phyloP scores from a whole-genome alignment of 1,140 invertebrate genomes.

The Goniozus legneri region DNA sequence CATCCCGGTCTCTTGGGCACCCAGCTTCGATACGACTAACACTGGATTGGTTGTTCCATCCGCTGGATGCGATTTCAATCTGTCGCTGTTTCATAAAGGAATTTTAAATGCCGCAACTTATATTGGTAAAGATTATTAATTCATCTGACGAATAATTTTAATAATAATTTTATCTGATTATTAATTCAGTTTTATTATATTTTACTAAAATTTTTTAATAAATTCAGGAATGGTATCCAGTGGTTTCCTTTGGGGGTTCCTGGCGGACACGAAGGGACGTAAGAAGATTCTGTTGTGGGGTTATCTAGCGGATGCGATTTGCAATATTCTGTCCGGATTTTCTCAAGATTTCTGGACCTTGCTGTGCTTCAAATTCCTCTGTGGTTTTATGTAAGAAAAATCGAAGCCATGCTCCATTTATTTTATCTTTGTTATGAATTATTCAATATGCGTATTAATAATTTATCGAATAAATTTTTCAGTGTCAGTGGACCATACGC shows the following conservation, averaged over 20 bases:
- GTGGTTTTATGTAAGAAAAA: slow-evolving; percentile 70
- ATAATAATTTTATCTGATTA: neutral
- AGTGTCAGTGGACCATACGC: slow-evolving; percentile 73
- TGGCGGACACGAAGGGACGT: slow-evolving; percentile 74
- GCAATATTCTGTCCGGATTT: slow-evolving; percentile 64
- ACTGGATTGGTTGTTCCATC: slow-evolving; percentile 68
- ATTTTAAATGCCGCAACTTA: slow-evolving; percentile 65
- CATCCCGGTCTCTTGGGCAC: slow-evolving; percentile 62
- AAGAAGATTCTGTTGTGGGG: slow-evolving; percentile 68
- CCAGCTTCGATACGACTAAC: slow-evolving; percentile 63
- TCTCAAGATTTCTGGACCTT: slow-evolving; percentile 70
- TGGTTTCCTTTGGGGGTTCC: slow-evolving; percentile 76
- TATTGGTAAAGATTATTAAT: slow-evolving; percentile 55
- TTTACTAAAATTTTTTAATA: neutral
- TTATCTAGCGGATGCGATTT: slow-evolving; percentile 66
- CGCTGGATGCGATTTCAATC: slow-evolving; percentile 67
- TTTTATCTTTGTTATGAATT: neutral
- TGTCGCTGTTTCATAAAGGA: slow-evolving; percentile 65
- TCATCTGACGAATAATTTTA: neutral
- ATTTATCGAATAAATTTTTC: slow-evolving; percentile 17
- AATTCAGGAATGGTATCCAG: slow-evolving; percentile 74
- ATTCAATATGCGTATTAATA: neutral
- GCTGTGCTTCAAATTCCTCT: slow-evolving; percentile 68
- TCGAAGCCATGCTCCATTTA: neutral
- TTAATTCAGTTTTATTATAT: slow-evolving; percentile 12